These are phyloP conservation scores for Drosophila meridionalis DNA, from an alignment of 2,888 invertebrate species.

Conservation along the genomic window DNA sequence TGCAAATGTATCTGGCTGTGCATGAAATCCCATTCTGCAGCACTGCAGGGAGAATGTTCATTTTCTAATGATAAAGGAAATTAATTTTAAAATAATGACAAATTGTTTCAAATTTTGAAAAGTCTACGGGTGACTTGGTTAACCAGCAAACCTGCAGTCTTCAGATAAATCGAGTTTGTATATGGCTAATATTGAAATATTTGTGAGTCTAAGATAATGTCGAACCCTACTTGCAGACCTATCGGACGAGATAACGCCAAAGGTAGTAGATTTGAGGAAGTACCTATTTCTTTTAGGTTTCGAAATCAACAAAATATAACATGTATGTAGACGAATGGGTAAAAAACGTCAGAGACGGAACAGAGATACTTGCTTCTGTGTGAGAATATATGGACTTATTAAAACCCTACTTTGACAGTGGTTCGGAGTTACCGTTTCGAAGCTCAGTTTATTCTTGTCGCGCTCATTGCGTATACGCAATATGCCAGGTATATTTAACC, in stretches of 20 bases:
- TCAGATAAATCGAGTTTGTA: neutral
- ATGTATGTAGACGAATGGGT: neutral
- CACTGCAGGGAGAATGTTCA: constrained; percentile 5
- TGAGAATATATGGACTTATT: neutral
- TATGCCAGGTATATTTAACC: no score
- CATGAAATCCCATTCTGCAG: constrained; percentile 2
- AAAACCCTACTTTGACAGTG: neutral
- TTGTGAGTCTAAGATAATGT: no score
- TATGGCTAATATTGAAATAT: neutral
- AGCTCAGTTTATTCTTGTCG: neutral
- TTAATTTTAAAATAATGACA: neutral
- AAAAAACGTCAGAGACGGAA: neutral
- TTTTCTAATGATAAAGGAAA: neutral
- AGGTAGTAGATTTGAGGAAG: no score
- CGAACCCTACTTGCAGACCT: no score
- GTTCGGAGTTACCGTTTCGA: neutral
- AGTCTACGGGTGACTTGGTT: neutral
- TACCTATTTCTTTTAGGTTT: neutral
- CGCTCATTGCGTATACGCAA: neutral
- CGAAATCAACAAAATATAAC: neutral
- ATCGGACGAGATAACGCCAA: no score
- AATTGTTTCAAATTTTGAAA: constrained; percentile 10
- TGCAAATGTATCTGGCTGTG: constrained; percentile 1
- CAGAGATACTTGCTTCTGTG: neutral
- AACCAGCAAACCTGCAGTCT: neutral